Base-by-base conservation (phyloP, 1,140 invertebrate species). In the Penaeus vannamei region DNA sequence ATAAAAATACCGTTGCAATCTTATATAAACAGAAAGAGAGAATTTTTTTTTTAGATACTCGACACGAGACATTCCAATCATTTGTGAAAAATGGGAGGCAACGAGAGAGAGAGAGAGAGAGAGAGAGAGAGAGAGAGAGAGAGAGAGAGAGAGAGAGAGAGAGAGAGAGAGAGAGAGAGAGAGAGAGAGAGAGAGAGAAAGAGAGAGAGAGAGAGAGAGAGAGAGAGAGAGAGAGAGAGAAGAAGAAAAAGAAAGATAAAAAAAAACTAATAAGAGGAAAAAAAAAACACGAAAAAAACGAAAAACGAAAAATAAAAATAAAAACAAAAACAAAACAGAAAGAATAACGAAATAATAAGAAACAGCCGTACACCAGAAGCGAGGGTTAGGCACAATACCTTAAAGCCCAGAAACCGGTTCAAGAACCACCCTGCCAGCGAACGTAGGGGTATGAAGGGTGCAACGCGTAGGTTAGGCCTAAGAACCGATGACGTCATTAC, bases 251-350 rank as follows among this genome's bases (percentile, higher is more conserved):
- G 3, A 32, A 0, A 62, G 61, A 60, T 1, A 26, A 23, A 83
- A 19, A 62, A 17, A 83, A 23, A 60, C 7, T 3, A 20, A 32
- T 4, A 61, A 59, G 19, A 60, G 36, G 59, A 61, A 22, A 36
- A 10, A 62, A 22, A 32, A n/a, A 26, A 60, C 12, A 2, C 2
- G 29, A 32, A 22, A 62, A 59, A 83, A 46, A 83, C 17, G 64
- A 46, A 84, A 29, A 84, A 1, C 64, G 59, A 84, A 60, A 84
- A n/a, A 46, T 32, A 64, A 62, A 84, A 29, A 32, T 29, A 62
- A 42, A 32, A 20, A 17, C 5, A 32, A 84, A 12, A 60, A 84
- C 61, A 20, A 60, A 82, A 60, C 53, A 53, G 12, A 32, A 23
- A 60, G 12, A 12, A 82, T 4, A n/a, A 46, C 53, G 8, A 23